phyloP scores from a whole-genome alignment of 1,140 invertebrate genomes.

The Condylostylus longicornis region DNA sequence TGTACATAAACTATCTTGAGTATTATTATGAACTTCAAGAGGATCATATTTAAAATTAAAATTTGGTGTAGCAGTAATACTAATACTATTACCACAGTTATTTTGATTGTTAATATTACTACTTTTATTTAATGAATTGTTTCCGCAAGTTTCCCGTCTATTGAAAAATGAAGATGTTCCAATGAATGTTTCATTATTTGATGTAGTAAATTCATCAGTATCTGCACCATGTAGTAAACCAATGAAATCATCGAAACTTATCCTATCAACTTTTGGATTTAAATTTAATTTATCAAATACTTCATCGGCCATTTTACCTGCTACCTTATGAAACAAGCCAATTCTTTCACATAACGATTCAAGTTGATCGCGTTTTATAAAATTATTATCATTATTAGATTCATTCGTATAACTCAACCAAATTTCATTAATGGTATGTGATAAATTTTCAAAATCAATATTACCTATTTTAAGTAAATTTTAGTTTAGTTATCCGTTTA shows the following conservation, averaged over 20 bases:
- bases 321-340: slow-evolving; percentile 43
- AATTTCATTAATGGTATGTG: slow-evolving; percentile 35
- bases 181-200: too few species aligned
- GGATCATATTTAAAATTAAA: too few species aligned
- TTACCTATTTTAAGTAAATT: too few species aligned
- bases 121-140: too few species aligned
- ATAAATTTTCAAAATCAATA: slow-evolving; percentile 8
- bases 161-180: too few species aligned
- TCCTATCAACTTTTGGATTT: slow-evolving; percentile 46
- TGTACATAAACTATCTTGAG: too few species aligned
- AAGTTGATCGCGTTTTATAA: slow-evolving; percentile 40
- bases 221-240: slow-evolving; percentile 40
- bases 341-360: slow-evolving; percentile 45
- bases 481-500: too few species aligned
- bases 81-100: too few species aligned
- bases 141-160: too few species aligned
- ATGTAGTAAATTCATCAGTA: background rate
- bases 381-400: background rate
- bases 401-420: slow-evolving; percentile 36
- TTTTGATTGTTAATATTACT: too few species aligned
- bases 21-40: too few species aligned
- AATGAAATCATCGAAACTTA: slow-evolving; percentile 52
- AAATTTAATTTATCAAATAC: slow-evolving; percentile 49
- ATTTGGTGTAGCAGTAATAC: too few species aligned
- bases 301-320: slow-evolving; percentile 42